A percentile compares a stretch with the other conserved stretches of the same genome.
Conservation (phyloP, 1,140 invertebrate species). For the Uloborus diversus region DNA sequence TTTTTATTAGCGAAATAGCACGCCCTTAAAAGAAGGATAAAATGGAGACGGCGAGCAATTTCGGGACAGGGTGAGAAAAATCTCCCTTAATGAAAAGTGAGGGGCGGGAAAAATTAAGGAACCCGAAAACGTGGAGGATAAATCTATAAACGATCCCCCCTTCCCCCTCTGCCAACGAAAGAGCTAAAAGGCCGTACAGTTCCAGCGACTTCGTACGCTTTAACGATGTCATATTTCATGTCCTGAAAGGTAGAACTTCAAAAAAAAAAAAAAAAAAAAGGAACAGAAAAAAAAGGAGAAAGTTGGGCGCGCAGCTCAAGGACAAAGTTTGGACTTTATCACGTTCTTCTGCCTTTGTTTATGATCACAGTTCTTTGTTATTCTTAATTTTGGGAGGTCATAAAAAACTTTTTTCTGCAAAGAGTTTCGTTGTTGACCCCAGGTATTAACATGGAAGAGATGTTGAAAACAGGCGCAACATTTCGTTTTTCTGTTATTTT, state of each 20-base stretch:
- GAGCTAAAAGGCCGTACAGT: slow-evolving; percentile 7
- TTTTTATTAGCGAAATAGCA: too few relatives aligned
- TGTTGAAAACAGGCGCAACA: too few relatives aligned
- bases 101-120: slow-evolving; percentile 17
- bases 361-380: slow-evolving; percentile 22
- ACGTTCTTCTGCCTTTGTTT: slow-evolving; percentile 27
- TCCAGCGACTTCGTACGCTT: slow-evolving; percentile 12
- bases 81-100: background rate
- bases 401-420: slow-evolving; percentile 19
- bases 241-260: slow-evolving; percentile 22
- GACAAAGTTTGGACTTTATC: slow-evolving; percentile 24
- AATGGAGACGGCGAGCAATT: too few relatives aligned
- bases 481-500: too few relatives aligned
- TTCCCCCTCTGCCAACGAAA: background rate
- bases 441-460: background rate
- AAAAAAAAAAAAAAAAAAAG: slow-evolving; percentile 2
- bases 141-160: slow-evolving; percentile 43
- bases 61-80: too few relatives aligned
- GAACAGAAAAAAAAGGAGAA: background rate
- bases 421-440: background rate
- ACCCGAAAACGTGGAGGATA: slow-evolving; percentile 32
- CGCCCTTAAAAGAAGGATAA: too few relatives aligned
- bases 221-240: slow-evolving; percentile 55
- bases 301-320: background rate
- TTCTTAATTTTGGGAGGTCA: slow-evolving; percentile 9